Percentiles rank a stretch among this genome's conserved stretches.
Evolutionary conservation across 2,888 invertebrate species (phyloP).

Genomic region (Ypsolopha sequella): DNA sequence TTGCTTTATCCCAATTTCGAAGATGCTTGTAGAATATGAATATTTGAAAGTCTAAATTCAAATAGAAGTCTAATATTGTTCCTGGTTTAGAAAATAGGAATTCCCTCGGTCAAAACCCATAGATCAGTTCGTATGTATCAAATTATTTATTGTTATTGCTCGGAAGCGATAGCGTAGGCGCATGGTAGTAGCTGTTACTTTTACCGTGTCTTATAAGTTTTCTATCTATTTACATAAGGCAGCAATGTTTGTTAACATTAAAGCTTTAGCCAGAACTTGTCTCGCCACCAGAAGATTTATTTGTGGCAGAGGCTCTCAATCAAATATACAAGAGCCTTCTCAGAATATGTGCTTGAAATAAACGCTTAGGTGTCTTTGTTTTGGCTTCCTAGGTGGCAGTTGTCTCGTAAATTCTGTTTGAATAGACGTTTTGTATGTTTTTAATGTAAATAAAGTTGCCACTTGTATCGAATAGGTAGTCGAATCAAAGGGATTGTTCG

Average conservation of each 20-base stretch:
- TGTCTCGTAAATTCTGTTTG: conserved; percentile 5
- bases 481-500: no score
- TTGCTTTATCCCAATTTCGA: neutral
- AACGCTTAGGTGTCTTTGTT: conserved; percentile 45
- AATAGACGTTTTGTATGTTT: conserved; percentile 1
- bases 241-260: conserved; percentile 7
- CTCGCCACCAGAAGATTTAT: conserved; percentile 26
- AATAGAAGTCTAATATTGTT: neutral
- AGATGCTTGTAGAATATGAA: neutral
- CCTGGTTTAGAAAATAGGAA: no score
- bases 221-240: conserved; percentile 9
- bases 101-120: no score
- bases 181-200: conserved; percentile 20
- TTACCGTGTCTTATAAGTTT: conserved; percentile 6
- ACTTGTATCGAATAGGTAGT: neutral
- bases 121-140: neutral
- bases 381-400: conserved; percentile 51
- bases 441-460: neutral
- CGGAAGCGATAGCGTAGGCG: conserved; percentile 27
- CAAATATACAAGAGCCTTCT: conserved; percentile 44
- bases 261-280: conserved; percentile 3
- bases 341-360: conserved; percentile 39
- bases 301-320: conserved; percentile 43
- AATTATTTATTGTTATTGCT: conserved; percentile 2
- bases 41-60: neutral